Evolutionary conservation across 1,140 invertebrate species (phyloP).

Genomic region (Triops longicaudatus): DNA sequence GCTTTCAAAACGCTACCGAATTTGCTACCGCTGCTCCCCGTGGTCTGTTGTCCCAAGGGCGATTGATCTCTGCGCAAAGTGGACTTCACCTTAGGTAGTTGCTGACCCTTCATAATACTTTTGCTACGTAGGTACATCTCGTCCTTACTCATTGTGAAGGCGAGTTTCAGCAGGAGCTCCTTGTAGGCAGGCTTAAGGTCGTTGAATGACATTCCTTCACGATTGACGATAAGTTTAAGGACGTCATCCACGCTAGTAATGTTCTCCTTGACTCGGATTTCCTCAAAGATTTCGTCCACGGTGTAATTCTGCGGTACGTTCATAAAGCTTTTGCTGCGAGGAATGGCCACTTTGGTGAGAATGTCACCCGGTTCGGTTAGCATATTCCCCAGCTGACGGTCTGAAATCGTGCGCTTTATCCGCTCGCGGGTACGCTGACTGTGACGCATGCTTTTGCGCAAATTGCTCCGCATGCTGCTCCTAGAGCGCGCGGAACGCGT

Average conservation of each 20-base stretch:
- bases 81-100: conserved; percentile 30
- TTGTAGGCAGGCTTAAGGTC: conserved; percentile 82
- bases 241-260: conserved; percentile 79
- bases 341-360: conserved; percentile 71
- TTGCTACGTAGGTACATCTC: conserved; percentile 81
- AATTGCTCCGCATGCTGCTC: conserved; percentile 23
- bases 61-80: neutral
- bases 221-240: conserved; percentile 73
- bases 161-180: conserved; percentile 75
- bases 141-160: conserved; percentile 76
- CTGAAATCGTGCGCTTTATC: conserved; percentile 27
- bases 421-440: conserved; percentile 6
- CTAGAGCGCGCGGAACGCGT: conserved; percentile 15
- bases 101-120: conserved; percentile 71
- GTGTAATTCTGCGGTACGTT: conserved; percentile 27
- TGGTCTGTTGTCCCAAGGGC: neutral
- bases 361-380: conserved; percentile 51
- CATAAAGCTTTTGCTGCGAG: conserved; percentile 64
- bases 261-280: conserved; percentile 54
- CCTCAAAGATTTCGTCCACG: conserved; percentile 34
- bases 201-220: conserved; percentile 85
- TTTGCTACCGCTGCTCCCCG: conserved; percentile 55
- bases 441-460: conserved; percentile 22
- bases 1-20: conserved; percentile 33
- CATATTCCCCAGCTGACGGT: conserved; percentile 25